Evolutionary conservation across 2,113 vertebrate genomes (phyloP).

Genomic region (Zeus faber): DNA sequence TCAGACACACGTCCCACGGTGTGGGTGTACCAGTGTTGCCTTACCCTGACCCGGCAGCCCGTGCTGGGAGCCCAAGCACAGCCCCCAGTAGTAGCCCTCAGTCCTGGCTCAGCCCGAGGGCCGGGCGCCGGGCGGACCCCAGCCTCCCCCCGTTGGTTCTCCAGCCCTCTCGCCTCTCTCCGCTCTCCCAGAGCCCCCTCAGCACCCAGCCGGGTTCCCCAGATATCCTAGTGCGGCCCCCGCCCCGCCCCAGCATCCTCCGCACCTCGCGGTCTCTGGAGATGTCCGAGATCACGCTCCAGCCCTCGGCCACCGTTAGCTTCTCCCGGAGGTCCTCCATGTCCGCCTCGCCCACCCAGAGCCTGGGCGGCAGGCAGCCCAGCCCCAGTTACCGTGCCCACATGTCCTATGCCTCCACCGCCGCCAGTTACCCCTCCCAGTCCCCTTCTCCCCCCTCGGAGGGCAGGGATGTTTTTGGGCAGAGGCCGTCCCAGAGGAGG

Average conservation of each 20-base stretch:
- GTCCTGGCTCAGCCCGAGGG: constrained; percentile 95
- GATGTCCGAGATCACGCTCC: constrained; percentile 90
- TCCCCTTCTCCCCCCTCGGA: constrained; percentile 84
- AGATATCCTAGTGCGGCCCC: constrained; percentile 89
- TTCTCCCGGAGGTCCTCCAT: constrained; percentile 94
- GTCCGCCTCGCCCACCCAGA: constrained; percentile 85
- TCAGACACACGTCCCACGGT: constrained; percentile 98
- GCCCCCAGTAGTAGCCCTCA: constrained; percentile 87
- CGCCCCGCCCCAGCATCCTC: constrained; percentile 89
- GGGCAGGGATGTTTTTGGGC: constrained; percentile 90
- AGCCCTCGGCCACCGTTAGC: constrained; percentile 86
- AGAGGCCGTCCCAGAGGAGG: constrained; percentile 88
- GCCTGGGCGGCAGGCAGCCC: constrained; percentile 82
- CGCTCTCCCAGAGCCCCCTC: constrained; percentile 95
- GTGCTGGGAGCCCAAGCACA: constrained; percentile 90
- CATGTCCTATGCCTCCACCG: constrained; percentile 87
- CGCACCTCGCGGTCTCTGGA: constrained; percentile 85
- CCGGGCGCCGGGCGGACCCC: constrained; percentile 88
- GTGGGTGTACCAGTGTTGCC: constrained; percentile 99
- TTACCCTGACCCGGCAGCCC: constrained; percentile 92
- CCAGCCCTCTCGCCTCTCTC: constrained; percentile 95
- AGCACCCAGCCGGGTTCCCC: constrained; percentile 94
- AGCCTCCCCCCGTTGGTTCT: constrained; percentile 98
- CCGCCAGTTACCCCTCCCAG: constrained; percentile 88
- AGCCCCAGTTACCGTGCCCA: constrained; percentile 77